Evolutionary conservation across 2,113 vertebrate species (phyloP).

Genomic region (Rana temporaria): DNA sequence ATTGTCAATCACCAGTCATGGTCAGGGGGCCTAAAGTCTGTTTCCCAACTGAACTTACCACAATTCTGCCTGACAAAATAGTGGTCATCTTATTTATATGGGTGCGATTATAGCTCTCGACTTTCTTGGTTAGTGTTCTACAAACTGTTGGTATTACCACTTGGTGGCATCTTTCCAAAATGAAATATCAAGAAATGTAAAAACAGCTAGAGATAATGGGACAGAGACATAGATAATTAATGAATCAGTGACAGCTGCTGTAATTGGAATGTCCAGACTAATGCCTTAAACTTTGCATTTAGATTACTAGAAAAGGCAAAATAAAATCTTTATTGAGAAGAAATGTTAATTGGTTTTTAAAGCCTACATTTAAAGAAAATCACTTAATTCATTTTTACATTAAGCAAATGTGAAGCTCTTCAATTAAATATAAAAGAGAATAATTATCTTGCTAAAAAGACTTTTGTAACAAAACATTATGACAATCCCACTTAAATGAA

Average conservation of each 20-base stretch:
- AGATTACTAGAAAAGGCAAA: slow-evolving; percentile 38
- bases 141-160: too few species aligned
- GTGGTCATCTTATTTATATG: too few species aligned
- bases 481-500: slow-evolving; percentile 51
- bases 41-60: too few species aligned
- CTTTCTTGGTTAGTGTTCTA: too few species aligned
- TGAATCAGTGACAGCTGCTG: slow-evolving; percentile 27
- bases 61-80: too few species aligned
- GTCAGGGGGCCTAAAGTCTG: too few species aligned
- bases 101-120: too few species aligned
- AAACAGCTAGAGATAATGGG: slow-evolving; percentile 12
- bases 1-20: too few species aligned
- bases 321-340: slow-evolving; percentile 39
- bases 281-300: slow-evolving; percentile 41
- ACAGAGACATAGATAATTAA: slow-evolving; percentile 36
- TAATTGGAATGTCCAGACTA: slow-evolving; percentile 41
- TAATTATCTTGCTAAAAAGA: slow-evolving; percentile 67
- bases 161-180: not conserved
- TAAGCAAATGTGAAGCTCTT: slow-evolving; percentile 70
- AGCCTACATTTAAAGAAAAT: slow-evolving; percentile 60
- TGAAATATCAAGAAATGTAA: not conserved
- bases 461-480: slow-evolving; percentile 63
- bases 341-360: slow-evolving; percentile 50
- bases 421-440: slow-evolving; percentile 71
- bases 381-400: slow-evolving; percentile 71